Evolutionary conservation across 92 coral and sea anemone species (phyloP), one percentile per base, ranked within the genome.

Genomic region (Siderastrea siderea): DNA sequence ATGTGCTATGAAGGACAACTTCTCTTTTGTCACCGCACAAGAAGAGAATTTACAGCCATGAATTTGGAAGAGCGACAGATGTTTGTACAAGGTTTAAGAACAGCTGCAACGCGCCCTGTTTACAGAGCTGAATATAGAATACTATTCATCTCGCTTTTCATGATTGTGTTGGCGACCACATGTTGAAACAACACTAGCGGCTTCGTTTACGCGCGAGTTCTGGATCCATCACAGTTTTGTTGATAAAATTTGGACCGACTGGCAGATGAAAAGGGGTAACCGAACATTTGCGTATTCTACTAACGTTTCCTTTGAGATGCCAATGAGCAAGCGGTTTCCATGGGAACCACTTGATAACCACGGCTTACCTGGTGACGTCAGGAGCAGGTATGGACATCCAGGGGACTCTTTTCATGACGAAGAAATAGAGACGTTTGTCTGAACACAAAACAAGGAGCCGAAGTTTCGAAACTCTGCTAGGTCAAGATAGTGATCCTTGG

Each of bases 171-270:
- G 38, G 93, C 17, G 77, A 86, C 10, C 58, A 82, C 16, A 91
- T 94, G 96, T 84, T 83, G 8, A 79, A 61, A 78, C 91, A 92
- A 75, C 51, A 61, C n/a, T 75, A 26, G 38, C 93, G 6, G 73
- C 96, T 16, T 87, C 95, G 7, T 88, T 86, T 65, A 91, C 99
- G 12, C 99, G 98, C 0, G 98, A 96, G 88, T 93, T 96, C 69
- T 86, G 88, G 82, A 88, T 96, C 10, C 99, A 96, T 53, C 99
- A 96, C 72, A 74, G 93, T 61, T 96, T 96, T 77, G 75, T 96
- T 14, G 98, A 96, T 83, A 96, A 92, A 63, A 82, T 96, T 14
- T 96, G 99, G 99, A 55, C 85, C 76, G 79, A 0, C 38, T 26
- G 38, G 38, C 38, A 26, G 38, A 26, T 26, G 38, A 26, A 26